Conservation (phyloP, 1,140 invertebrate species). For the Gryon sp. region DNA sequence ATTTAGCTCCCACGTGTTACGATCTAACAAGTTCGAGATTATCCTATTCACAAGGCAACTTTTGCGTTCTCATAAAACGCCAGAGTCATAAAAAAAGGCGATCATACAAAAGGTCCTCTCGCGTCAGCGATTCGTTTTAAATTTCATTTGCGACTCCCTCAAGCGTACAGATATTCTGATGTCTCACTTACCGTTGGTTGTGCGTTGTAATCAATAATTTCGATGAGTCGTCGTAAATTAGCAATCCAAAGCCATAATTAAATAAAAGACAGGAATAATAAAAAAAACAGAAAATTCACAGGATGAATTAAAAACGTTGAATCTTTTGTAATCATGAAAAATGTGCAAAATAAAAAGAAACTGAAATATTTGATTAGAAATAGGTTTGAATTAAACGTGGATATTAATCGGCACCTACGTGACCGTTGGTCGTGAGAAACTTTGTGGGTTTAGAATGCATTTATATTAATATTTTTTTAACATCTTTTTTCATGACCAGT, state of each 20-base stretch:
- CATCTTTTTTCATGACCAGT: background rate
- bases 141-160: slow-evolving; percentile 8
- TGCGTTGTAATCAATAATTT: slow-evolving; percentile 39
- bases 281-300: background rate
- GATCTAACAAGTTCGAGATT: slow-evolving; percentile 29
- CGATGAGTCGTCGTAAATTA: slow-evolving; percentile 24
- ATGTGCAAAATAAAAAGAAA: slow-evolving; percentile 25
- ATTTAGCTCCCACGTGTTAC: slow-evolving; percentile 42
- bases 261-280: background rate
- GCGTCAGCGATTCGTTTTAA: slow-evolving; percentile 12
- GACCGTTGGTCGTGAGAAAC: slow-evolving; percentile 44
- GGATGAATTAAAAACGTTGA: background rate
- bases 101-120: slow-evolving; percentile 11
- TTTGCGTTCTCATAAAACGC: slow-evolving; percentile 32
- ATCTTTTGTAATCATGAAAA: slow-evolving; percentile 16
- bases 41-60: slow-evolving; percentile 33
- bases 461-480: slow-evolving; percentile 6
- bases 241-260: background rate
- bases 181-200: slow-evolving; percentile 23
- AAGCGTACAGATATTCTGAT: slow-evolving; percentile 17
- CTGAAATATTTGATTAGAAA: slow-evolving; percentile 33
- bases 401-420: slow-evolving; percentile 54
- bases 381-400: slow-evolving; percentile 34
- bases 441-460: slow-evolving; percentile 55
- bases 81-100: slow-evolving; percentile 33